Conservation (phyloP, 1,140 invertebrate genomes). For the Tetragonula clypearis region DNA sequence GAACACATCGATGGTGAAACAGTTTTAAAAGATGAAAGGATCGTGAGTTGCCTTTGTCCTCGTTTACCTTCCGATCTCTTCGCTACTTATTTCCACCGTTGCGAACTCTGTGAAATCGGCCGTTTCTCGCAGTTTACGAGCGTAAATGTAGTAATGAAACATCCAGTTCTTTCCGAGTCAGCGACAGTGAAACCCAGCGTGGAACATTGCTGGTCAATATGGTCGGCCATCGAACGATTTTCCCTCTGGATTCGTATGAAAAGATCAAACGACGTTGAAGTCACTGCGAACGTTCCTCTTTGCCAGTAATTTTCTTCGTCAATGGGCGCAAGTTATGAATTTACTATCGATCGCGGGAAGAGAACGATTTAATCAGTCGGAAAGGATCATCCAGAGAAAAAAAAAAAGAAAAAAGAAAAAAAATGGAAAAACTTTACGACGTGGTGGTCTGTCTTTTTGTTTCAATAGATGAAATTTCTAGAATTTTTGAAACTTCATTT, state of each 20-base stretch:
- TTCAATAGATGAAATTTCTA: background rate
- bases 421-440: background rate
- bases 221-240: background rate
- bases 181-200: background rate
- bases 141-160: slow-evolving; percentile 37
- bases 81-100: slow-evolving; percentile 21
- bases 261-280: background rate
- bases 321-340: background rate
- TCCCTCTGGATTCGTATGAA: too few relatives aligned
- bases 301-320: background rate
- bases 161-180: slow-evolving; percentile 40
- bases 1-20: background rate
- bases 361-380: background rate
- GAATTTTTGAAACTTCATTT: too few relatives aligned
- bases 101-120: background rate
- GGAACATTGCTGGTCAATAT: slow-evolving; percentile 3
- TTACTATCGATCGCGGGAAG: background rate
- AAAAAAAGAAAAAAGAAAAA: too few relatives aligned
- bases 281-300: background rate
- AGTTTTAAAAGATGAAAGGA: background rate
- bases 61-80: slow-evolving; percentile 49
- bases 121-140: slow-evolving; percentile 26
- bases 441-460: background rate
- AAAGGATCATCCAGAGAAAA: background rate
- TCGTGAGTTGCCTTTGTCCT: slow-evolving; percentile 18